Evolutionary conservation across 2,113 vertebrate genomes (phyloP).

Genomic region (Cyanocitta stelleri): DNA sequence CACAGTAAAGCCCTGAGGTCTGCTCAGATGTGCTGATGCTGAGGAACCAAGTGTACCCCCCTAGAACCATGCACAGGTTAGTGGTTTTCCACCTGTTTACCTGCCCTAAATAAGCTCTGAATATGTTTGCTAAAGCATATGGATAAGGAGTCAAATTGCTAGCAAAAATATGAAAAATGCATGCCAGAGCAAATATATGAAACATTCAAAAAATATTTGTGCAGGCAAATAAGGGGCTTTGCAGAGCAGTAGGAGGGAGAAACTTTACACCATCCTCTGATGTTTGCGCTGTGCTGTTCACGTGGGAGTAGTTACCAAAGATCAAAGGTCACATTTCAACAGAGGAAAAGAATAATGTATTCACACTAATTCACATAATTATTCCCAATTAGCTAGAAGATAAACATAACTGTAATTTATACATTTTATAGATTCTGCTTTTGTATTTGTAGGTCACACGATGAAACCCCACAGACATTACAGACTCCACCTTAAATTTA

Average conservation of each 20-base stretch:
- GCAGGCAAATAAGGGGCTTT: neutral
- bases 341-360: neutral
- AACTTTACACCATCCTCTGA: neutral
- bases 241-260: neutral
- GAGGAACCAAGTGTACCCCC: neutral
- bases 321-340: constrained; percentile 36
- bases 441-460: neutral
- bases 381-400: constrained; percentile 13
- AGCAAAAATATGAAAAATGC: neutral
- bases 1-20: neutral
- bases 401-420: neutral
- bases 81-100: neutral
- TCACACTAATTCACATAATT: neutral
- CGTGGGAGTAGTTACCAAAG: neutral
- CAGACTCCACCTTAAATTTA: neutral
- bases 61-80: neutral
- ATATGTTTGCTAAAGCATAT: neutral
- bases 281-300: neutral
- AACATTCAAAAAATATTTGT: neutral
- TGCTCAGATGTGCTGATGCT: neutral
- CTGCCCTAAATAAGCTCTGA: neutral
- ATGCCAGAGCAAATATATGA: neutral
- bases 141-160: neutral
- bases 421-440: neutral
- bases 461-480: neutral